These are phyloP conservation scores for Cichlasoma orientale DNA, from an alignment of 2,797 vertebrate species.

Conservation along the genomic window DNA sequence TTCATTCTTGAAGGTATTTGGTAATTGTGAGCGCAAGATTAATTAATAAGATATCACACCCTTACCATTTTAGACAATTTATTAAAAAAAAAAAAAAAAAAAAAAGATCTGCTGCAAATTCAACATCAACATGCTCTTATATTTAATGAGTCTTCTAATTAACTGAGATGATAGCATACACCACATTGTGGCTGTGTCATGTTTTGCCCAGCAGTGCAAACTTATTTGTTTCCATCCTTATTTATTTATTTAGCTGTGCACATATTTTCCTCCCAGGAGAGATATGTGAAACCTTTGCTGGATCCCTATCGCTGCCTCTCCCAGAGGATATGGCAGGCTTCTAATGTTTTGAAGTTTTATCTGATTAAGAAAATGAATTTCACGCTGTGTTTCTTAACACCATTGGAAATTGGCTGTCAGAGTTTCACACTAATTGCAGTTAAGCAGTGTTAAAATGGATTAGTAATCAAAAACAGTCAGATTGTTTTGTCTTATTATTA, in stretches of 20 bases:
- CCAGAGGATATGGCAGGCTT: slow-evolving; percentile 51
- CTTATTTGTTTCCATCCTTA: slow-evolving; percentile 64
- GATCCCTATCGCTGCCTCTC: slow-evolving; percentile 62
- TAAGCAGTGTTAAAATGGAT: slow-evolving; percentile 29
- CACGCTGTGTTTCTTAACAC: slow-evolving; percentile 48
- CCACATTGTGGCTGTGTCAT: slow-evolving; percentile 45
- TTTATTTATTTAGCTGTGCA: slow-evolving; percentile 69
- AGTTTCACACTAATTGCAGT: slow-evolving; percentile 49
- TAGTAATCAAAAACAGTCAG: slow-evolving; percentile 25
- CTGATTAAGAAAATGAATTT: slow-evolving; percentile 70
- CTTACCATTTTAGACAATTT: slow-evolving; percentile 75
- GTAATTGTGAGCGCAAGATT: slow-evolving; percentile 71
- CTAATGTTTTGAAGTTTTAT: slow-evolving; percentile 71
- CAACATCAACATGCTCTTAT: slow-evolving; percentile 68
- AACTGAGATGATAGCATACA: slow-evolving; percentile 59
- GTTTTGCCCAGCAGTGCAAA: slow-evolving; percentile 67
- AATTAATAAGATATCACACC: slow-evolving; percentile 79
- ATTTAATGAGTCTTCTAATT: slow-evolving; percentile 76
- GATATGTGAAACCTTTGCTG: slow-evolving; percentile 51
- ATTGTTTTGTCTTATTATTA: neutral
- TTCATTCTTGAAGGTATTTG: slow-evolving; percentile 69
- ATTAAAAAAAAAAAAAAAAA: slow-evolving; percentile 27
- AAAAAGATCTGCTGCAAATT: slow-evolving; percentile 53
- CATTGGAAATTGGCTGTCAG: slow-evolving; percentile 48
- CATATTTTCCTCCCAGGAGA: slow-evolving; percentile 64